A percentile compares a stretch with the other conserved stretches of the same genome.
Conservation (phyloP, 2,888 invertebrate species). For the Trichopria drosophilae region DNA sequence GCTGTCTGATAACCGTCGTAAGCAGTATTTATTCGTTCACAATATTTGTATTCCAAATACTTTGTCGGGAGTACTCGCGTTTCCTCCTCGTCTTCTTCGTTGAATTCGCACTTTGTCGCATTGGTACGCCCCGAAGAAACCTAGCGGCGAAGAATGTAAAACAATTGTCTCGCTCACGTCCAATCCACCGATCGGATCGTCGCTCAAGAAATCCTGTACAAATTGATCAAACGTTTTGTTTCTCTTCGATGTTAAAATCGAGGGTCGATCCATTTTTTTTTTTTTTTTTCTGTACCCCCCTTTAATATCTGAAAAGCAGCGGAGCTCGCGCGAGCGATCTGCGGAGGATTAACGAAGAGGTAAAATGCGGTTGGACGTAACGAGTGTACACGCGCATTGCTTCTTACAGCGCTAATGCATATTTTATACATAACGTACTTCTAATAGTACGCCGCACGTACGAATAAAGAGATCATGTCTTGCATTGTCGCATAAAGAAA, state of each 20-base stretch:
- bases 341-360: constrained; percentile 24
- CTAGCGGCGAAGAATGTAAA: too few species aligned
- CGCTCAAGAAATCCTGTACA: too few species aligned
- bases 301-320: constrained; percentile 3
- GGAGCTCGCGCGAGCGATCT: constrained; percentile 1
- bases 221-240: too few species aligned
- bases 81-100: constrained; percentile 16
- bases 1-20: constrained; percentile 48
- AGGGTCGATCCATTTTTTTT: too few species aligned
- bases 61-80: constrained; percentile 14
- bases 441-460: constrained; percentile 39
- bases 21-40: constrained; percentile 52
- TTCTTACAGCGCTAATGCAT: constrained; percentile 29
- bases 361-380: constrained; percentile 36
- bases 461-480: constrained; percentile 54
- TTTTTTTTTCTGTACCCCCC: constrained; percentile 6
- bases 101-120: background rate
- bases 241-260: too few species aligned
- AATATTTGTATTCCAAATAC: background rate
- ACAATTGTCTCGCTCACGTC: too few species aligned
- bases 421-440: constrained; percentile 32
- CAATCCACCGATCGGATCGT: too few species aligned
- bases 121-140: background rate
- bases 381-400: constrained; percentile 30
- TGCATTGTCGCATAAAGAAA: constrained; percentile 46